Evolutionary conservation across 2,888 invertebrate species (phyloP).

Genomic region (Macaria liturata): DNA sequence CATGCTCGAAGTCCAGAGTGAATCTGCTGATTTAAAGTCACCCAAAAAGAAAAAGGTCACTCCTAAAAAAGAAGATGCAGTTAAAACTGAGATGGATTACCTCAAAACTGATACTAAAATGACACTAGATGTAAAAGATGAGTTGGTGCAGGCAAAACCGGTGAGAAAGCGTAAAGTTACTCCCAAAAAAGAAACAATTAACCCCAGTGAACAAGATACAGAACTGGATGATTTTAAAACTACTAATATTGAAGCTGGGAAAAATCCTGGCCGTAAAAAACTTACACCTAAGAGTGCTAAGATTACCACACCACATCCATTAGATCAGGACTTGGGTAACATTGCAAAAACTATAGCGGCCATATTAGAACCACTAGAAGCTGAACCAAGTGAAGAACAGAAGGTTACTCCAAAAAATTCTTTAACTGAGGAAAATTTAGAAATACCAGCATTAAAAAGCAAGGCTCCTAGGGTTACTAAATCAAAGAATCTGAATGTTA

Average conservation of each 20-base stretch:
- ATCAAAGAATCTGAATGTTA: slow-evolving; percentile 21
- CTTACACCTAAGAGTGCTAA: slow-evolving; percentile 16
- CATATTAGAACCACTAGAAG: slow-evolving; percentile 14
- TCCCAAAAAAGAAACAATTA: slow-evolving; percentile 1
- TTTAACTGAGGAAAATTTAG: slow-evolving; percentile 10
- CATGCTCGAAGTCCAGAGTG: slow-evolving; percentile 30
- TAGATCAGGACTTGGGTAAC: slow-evolving; percentile 32
- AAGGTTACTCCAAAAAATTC: slow-evolving; percentile 30
- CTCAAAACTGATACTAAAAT: no score
- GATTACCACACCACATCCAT: slow-evolving; percentile 8
- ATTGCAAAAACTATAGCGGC: slow-evolving; percentile 27
- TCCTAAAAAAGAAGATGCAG: slow-evolving; percentile 40
- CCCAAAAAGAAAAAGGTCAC: slow-evolving; percentile 41
- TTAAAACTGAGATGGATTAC: not conserved
- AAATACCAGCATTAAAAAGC: slow-evolving; percentile 8
- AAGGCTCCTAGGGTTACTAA: slow-evolving; percentile 15
- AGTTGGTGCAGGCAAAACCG: not conserved
- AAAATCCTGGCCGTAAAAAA: slow-evolving; percentile 33
- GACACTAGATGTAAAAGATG: not conserved
- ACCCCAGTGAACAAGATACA: slow-evolving; percentile 7
- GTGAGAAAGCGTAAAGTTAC: slow-evolving; percentile 10
- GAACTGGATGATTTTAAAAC: slow-evolving; percentile 1
- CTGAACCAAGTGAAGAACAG: slow-evolving; percentile 11
- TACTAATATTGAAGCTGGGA: slow-evolving; percentile 7
- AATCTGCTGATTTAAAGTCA: slow-evolving; percentile 29